Base-by-base conservation (phyloP, 1,140 invertebrate species). In the Acromyrmex charruanus region DNA sequence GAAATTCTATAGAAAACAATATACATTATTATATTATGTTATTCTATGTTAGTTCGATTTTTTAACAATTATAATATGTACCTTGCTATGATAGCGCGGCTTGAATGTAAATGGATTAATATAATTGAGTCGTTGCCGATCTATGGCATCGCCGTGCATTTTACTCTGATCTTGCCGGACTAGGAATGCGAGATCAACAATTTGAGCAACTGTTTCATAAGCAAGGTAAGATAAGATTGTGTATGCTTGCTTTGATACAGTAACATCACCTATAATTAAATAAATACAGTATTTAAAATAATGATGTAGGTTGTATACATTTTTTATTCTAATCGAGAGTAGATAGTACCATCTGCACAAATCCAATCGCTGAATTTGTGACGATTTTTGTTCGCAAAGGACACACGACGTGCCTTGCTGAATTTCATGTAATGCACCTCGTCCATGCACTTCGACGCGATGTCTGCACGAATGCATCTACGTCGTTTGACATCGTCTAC, bases 151-250 rank as follows among this genome's bases (percentile, higher is more conserved):
- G 51, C 94, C 94, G 66, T 94, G 90, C 39, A 94, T 93, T 86
- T 95, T 96, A 77, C 93, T 95, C 87, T 95, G 94, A 89, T 97
- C 96, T 89, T 96, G 96, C 82, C 96, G 95, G 0, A 97, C 96
- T 72, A 97, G 88, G n/a, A 97, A 93, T 21, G 96, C 95, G 44
- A 97, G 93, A 93, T 97, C 97, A 77, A 97, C 95, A 81, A 97
- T 96, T 93, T 97, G 96, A 12, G 97, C 97, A 6, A 97, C 96
- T 9, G 96, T 97, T 94, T 97, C 97, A 92, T 97, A 97, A 0
- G 97, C 96, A 25, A 97, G 93, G 92, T 97, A 97, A 74, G 96
- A 95, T 61, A 97, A 92, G 65, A 97, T 95, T 72, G 96, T 96
- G 55, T 96, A 93, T 3, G 96, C 96, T 86, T 95, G 92, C 71